Evolutionary conservation across 2,797 vertebrate genomes (phyloP).

Genomic region (Malacoraja senta): DNA sequence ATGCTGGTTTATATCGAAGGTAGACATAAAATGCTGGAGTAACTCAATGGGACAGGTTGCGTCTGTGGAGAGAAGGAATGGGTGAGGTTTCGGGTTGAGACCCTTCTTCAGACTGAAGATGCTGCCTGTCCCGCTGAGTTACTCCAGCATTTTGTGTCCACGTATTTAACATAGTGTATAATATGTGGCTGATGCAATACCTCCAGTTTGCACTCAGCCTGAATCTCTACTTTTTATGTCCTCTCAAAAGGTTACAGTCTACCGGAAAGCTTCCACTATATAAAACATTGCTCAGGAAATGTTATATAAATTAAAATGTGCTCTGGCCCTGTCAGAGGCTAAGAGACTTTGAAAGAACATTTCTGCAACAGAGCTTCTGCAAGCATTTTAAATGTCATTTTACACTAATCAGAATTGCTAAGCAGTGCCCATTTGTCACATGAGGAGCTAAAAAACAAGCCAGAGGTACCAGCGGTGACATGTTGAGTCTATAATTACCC

Average conservation of each 20-base stretch:
- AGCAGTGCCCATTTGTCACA: slow-evolving; percentile 20
- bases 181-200: neutral
- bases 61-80: too few relatives aligned
- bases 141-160: neutral
- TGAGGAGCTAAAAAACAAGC: neutral
- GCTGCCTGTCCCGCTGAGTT: too few relatives aligned
- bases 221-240: neutral
- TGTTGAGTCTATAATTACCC: slow-evolving; percentile 30
- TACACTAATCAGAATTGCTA: slow-evolving; percentile 23
- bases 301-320: slow-evolving; percentile 21
- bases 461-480: slow-evolving; percentile 20
- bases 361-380: slow-evolving; percentile 13
- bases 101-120: too few relatives aligned
- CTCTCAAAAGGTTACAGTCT: neutral
- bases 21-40: too few relatives aligned
- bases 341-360: neutral
- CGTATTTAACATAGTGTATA: too few relatives aligned
- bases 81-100: too few relatives aligned
- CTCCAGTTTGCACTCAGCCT: neutral
- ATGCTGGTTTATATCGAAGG: too few relatives aligned
- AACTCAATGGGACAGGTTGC: too few relatives aligned
- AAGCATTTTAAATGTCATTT: slow-evolving; percentile 33
- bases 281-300: neutral
- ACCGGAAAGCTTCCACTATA: neutral
- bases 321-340: neutral